Base-by-base conservation (phyloP, 2,797 vertebrate genomes). In the Darevskia nairensis region DNA sequence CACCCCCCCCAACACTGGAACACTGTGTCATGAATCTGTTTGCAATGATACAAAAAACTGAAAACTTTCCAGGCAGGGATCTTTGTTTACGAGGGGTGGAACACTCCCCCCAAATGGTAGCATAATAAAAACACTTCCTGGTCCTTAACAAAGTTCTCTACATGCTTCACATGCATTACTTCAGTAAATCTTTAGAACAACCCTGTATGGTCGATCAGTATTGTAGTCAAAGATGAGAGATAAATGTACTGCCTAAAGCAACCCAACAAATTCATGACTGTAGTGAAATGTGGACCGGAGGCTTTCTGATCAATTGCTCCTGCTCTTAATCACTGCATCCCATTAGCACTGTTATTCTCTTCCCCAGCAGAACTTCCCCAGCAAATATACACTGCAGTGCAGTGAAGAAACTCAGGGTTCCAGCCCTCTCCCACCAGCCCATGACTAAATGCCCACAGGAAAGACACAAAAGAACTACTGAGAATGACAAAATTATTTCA, bases 381-480 rank as follows among this genome's bases (percentile, higher is more conserved):
- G 5, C 39, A 39, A 44, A 75, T 23, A 27, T 32, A 75, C 10
- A 39, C 6, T 46, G 50, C 9, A 66, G 17, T 50, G 11, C 3
- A 71, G 59, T 46, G 61, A 66, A 64, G 27, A 39, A 64, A 81
- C 29, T 81, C 29, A 11, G 15, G 55, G 29, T 41, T 82, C 19
- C 4, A 55, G 0, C 25, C 32, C 77, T 50, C 46, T 27, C n/a
- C 29, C n/a, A 55, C 29, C n/a, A 55, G 4, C 4, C 59, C 25
- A 77, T 10, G 11, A 69, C 35, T 84, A 76, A 93, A 89, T 66
- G 25, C 41, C 74, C 89, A 75, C 29, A 75, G 61, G 23, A 81
- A 71, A 75, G 83, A 78, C 9, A 79, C 72, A 4, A 91, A 90
- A 1, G 32, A 61, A 82, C 29, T 59, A 13, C 13, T 78, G 85